Evolutionary conservation across 2,888 invertebrate species (phyloP).

Genomic region (Enoplolaimus lenunculus): DNA sequence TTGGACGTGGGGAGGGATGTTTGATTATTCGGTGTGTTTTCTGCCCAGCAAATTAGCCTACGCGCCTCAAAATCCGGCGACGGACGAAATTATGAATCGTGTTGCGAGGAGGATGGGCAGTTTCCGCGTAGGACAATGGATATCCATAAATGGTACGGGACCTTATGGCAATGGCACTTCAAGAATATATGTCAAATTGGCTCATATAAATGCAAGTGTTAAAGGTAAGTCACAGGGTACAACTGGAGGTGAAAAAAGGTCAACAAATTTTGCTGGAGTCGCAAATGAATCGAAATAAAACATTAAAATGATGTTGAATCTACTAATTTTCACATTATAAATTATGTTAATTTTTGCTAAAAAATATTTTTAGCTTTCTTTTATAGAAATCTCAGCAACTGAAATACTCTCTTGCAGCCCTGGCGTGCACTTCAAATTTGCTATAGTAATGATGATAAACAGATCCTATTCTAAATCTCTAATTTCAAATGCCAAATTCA

Average conservation of each 20-base stretch:
- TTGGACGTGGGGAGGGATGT: not conserved
- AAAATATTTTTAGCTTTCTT: no score
- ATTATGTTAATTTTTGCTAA: no score
- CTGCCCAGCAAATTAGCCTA: conserved; percentile 27
- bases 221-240: conserved; percentile 4
- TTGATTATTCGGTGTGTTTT: conserved; percentile 13
- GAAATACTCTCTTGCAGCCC: no score
- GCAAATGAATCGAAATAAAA: no score
- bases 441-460: no score
- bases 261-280: no score
- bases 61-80: conserved; percentile 27
- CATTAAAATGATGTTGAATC: no score
- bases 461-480: no score
- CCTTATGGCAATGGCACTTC: conserved; percentile 10
- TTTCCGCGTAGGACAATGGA: not conserved
- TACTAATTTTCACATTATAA: no score
- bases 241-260: not conserved
- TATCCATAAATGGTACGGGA: not conserved
- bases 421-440: no score
- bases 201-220: not conserved
- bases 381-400: no score
- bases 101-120: conserved; percentile 20
- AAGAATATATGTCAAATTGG: not conserved
- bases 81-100: conserved; percentile 27
- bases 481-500: no score